Percentiles rank a stretch among this genome's conserved stretches.
phyloP scores from a whole-genome alignment of 2,113 vertebrate genomes.

The Dolichotis patagonum region DNA sequence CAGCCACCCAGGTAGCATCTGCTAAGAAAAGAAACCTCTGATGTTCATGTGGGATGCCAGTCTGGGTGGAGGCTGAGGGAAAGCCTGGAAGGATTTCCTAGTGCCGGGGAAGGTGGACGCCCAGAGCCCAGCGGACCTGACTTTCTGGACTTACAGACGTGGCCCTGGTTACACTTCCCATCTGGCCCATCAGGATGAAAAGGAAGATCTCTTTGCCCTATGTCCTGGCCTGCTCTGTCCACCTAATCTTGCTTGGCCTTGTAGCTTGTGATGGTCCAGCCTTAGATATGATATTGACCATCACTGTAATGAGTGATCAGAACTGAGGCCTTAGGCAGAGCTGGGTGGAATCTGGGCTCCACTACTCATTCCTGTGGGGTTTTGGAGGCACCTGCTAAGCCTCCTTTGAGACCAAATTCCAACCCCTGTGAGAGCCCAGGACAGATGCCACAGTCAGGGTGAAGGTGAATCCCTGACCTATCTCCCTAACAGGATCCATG shows the following conservation, averaged over 20 bases:
- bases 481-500: neutral
- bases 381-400: accelerated
- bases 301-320: neutral
- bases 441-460: neutral
- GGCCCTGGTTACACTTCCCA: neutral
- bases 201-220: neutral
- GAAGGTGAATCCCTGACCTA: neutral
- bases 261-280: neutral
- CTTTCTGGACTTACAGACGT: neutral
- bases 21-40: conserved; percentile 44
- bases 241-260: neutral
- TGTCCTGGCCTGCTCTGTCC: neutral
- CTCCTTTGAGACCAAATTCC: neutral
- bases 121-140: neutral
- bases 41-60: neutral
- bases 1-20: neutral
- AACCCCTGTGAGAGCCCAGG: neutral
- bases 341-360: neutral
- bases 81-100: neutral
- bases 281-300: neutral
- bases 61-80: neutral
- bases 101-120: neutral
- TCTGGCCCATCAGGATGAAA: neutral
- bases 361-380: neutral
- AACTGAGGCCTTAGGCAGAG: neutral